Conservation (phyloP, 1,140 invertebrate genomes). For the Theocolax elegans region DNA sequence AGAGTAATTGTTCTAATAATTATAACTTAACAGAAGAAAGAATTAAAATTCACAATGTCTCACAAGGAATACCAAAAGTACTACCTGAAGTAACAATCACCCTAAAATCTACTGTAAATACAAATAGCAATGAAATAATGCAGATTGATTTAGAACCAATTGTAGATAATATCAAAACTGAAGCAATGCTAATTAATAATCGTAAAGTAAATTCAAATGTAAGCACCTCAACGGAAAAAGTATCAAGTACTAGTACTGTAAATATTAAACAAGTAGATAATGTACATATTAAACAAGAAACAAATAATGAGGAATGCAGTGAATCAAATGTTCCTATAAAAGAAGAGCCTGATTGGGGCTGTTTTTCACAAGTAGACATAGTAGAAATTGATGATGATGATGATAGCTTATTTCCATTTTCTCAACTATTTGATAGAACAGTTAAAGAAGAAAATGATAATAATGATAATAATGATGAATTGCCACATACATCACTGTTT, state of each 20-base stretch:
- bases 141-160: background rate
- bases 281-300: conserved; percentile 10
- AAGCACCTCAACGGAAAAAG: background rate
- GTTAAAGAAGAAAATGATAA: conserved; percentile 44
- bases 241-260: background rate
- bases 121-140: conserved; percentile 14
- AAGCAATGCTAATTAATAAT: too few relatives aligned
- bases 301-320: background rate
- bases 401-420: conserved; percentile 49
- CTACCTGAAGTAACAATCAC: background rate
- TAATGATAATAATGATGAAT: background rate
- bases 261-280: background rate
- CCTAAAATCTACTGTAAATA: background rate
- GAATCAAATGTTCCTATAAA: background rate
- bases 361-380: conserved; percentile 48
- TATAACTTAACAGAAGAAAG: background rate
- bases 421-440: conserved; percentile 50
- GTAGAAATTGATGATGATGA: conserved; percentile 52
- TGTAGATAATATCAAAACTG: background rate
- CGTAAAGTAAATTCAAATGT: too few relatives aligned
- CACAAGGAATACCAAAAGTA: background rate
- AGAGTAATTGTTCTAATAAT: too few relatives aligned
- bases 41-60: background rate
- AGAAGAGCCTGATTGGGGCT: background rate
- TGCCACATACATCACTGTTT: conserved; percentile 24